Conservation (phyloP, 2,888 invertebrate genomes). For the Alentia gelatinosa region DNA sequence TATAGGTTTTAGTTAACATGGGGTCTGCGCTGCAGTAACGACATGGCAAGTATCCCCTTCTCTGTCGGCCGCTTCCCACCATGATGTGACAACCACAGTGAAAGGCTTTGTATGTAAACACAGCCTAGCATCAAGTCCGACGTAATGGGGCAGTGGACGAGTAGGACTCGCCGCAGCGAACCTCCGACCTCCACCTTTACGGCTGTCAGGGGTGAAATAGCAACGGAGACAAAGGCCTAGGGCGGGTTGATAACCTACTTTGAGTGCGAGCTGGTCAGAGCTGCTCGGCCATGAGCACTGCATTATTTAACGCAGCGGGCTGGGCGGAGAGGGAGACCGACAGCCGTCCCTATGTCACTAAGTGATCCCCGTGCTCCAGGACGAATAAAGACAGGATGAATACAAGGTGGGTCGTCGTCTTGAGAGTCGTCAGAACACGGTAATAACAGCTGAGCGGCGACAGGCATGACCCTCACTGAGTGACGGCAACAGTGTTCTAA, state of each 20-base stretch:
- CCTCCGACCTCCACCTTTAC: not conserved
- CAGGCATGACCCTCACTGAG: not conserved
- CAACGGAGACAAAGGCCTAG: not conserved
- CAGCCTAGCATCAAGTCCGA: not conserved
- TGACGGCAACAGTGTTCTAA: not conserved
- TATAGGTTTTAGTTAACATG: not conserved
- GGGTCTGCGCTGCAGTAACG: not conserved
- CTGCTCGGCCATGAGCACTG: conserved; percentile 9
- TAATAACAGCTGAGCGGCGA: not conserved
- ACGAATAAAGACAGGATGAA: not conserved
- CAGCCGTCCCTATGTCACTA: conserved; percentile 24
- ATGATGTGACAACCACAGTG: not conserved
- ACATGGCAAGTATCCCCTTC: not conserved
- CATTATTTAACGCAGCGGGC: conserved; percentile 21
- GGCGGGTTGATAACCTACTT: conserved; percentile 7
- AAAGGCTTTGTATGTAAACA: conserved; percentile 50
- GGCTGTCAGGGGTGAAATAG: conserved; percentile 15
- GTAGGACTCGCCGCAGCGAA: not conserved
- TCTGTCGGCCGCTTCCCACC: not conserved
- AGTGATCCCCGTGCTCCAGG: conserved; percentile 19
- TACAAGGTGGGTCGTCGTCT: not conserved
- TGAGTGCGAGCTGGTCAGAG: not conserved
- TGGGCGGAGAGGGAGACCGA: not conserved
- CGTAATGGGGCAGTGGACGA: not conserved
- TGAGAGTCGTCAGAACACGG: not conserved